Conservation (phyloP, 92 coral and sea anemone species). For the Umimayanthus kanabou region DNA sequence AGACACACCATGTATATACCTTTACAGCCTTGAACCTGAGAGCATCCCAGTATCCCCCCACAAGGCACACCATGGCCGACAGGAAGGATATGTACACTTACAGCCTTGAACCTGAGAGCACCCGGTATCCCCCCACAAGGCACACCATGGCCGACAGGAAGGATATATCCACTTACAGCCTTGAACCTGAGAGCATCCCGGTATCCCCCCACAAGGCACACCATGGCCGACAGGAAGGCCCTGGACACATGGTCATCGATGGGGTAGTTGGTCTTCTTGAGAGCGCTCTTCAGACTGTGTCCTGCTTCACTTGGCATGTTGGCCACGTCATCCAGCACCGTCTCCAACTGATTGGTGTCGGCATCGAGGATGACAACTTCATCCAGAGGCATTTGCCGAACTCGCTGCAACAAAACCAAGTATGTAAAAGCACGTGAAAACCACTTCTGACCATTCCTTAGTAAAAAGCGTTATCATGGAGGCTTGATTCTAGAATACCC, state of each 20-base stretch:
- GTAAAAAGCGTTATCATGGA: background rate
- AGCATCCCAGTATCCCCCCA: slow-evolving; percentile 96
- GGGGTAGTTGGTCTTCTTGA: slow-evolving; percentile 81
- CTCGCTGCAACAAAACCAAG: slow-evolving; percentile 56
- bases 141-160: no score
- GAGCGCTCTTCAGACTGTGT: slow-evolving; percentile 72
- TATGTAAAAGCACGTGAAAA: background rate
- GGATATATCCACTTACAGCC: slow-evolving; percentile 60
- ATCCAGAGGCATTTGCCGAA: slow-evolving; percentile 91
- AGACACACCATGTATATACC: no score
- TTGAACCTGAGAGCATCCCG: slow-evolving; percentile 86
- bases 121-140: no score
- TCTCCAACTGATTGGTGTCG: slow-evolving; percentile 82
- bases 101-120: no score
- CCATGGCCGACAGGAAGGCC: slow-evolving; percentile 89
- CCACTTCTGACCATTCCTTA: background rate
- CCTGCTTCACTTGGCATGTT: slow-evolving; percentile 81
- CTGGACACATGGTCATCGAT: slow-evolving; percentile 90
- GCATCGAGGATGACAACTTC: slow-evolving; percentile 95
- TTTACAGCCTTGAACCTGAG: slow-evolving; percentile 43
- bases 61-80: slow-evolving; percentile 83
- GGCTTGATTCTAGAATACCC: no score
- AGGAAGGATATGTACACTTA: slow-evolving; percentile 52
- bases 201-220: slow-evolving; percentile 88
- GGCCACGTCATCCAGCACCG: slow-evolving; percentile 77